Evolutionary conservation across 2,113 vertebrate species (phyloP).

Genomic region (Corythornis madagascariensis): DNA sequence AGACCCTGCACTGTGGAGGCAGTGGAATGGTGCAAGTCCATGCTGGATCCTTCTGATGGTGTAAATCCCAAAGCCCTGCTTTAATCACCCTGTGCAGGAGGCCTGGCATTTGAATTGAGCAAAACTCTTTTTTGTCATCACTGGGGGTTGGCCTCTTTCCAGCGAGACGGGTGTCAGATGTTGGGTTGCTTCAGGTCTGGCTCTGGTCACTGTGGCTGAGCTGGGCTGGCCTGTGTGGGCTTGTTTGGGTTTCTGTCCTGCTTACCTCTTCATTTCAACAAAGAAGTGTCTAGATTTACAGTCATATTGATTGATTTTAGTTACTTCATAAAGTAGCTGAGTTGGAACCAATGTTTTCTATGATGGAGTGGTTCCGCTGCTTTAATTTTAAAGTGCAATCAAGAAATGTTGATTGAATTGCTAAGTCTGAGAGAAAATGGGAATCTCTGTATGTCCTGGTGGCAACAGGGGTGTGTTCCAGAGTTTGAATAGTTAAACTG

Average conservation of each 20-base stretch:
- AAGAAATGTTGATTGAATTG: background rate
- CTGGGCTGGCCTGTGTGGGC: background rate
- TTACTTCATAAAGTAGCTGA: background rate
- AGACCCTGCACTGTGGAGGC: conserved; percentile 89
- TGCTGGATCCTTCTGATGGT: conserved; percentile 80
- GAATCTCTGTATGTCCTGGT: background rate
- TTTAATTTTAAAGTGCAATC: background rate
- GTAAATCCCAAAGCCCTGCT: conserved; percentile 70
- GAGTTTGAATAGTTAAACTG: background rate
- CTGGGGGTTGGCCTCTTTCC: background rate
- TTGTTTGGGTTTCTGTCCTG: background rate
- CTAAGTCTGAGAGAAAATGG: background rate
- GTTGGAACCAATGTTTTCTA: background rate
- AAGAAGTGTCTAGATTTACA: background rate
- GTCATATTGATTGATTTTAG: background rate
- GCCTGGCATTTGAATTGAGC: background rate
- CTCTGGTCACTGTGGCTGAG: background rate
- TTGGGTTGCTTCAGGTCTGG: background rate
- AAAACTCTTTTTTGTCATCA: background rate
- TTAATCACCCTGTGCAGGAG: background rate
- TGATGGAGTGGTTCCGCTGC: background rate
- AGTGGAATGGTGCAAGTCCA: conserved; percentile 86
- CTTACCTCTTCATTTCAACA: background rate
- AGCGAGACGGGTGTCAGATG: background rate
- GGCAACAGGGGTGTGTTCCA: background rate